These are phyloP conservation scores for Semnornis frantzii DNA, from an alignment of 2,113 vertebrate genomes.

Conservation along the genomic window DNA sequence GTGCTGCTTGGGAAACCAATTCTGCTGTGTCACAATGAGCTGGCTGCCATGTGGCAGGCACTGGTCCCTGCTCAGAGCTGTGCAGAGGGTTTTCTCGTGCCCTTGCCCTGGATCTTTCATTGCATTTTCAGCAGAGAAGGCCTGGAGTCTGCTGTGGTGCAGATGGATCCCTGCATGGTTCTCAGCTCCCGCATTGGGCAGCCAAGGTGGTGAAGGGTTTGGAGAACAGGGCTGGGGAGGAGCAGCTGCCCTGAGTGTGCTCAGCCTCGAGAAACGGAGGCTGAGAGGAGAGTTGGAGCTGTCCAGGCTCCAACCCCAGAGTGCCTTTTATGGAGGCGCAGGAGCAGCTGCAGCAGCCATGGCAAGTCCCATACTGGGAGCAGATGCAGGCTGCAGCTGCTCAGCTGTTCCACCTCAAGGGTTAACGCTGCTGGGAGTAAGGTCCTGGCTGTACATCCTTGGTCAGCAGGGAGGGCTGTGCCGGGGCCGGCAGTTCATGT, in stretches of 20 bases:
- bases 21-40: neutral
- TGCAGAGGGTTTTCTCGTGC: rapidly evolving
- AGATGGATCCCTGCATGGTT: rapidly evolving
- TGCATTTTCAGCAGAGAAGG: rapidly evolving
- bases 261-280: too few species aligned
- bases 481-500: too few species aligned
- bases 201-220: too few species aligned
- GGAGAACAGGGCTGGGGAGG: too few species aligned
- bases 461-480: too few species aligned
- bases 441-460: neutral
- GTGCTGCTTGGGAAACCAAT: neutral
- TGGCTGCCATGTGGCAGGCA: rapidly evolving
- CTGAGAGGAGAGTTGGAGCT: too few species aligned
- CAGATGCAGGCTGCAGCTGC: neutral
- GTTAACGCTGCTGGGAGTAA: too few species aligned
- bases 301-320: neutral
- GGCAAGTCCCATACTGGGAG: neutral
- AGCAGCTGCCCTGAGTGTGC: too few species aligned
- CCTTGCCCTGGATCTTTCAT: rapidly evolving
- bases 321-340: too few species aligned
- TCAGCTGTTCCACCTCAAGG: neutral
- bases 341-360: too few species aligned
- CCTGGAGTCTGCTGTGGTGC: neutral
- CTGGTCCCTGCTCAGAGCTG: neutral
- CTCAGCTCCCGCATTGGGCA: rapidly evolving